These are phyloP conservation scores for Macropus fuliginosus DNA, from an alignment of 2,797 vertebrate genomes.

Conservation along the genomic window DNA sequence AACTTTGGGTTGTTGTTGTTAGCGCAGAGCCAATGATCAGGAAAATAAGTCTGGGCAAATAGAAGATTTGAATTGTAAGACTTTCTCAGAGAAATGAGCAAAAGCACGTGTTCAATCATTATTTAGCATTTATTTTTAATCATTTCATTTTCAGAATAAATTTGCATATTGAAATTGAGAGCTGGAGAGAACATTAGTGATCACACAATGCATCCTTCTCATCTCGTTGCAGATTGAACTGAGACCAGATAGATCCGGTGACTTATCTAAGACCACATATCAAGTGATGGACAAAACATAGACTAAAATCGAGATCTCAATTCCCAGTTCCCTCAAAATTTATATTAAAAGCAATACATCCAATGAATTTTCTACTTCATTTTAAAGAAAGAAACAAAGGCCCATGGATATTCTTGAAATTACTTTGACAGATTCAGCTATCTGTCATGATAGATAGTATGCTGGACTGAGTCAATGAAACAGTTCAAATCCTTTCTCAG, in stretches of 20 bases:
- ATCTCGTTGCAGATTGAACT: neutral
- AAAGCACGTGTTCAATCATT: neutral
- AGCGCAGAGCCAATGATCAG: neutral
- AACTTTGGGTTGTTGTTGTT: neutral
- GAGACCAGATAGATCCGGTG: neutral
- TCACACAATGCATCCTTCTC: neutral
- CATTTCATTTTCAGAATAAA: neutral
- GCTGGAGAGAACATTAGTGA: neutral
- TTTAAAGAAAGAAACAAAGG: constrained; percentile 35
- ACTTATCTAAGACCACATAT: neutral
- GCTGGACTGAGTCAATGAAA: neutral
- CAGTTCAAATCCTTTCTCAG: neutral
- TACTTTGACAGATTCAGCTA: neutral
- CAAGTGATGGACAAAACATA: neutral
- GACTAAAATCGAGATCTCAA: neutral
- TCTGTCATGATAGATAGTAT: neutral
- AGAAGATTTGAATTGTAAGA: neutral
- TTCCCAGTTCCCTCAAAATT: neutral
- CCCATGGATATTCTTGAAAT: neutral
- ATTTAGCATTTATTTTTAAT: neutral
- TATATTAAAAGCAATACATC: neutral
- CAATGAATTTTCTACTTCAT: neutral
- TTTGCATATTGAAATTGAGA: neutral
- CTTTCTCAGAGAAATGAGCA: neutral
- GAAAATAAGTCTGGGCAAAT: constrained; percentile 15